Percentiles rank a stretch among this genome's conserved stretches.
Conservation (phyloP, 2,797 vertebrate genomes). For the Crenuchus spilurus region DNA sequence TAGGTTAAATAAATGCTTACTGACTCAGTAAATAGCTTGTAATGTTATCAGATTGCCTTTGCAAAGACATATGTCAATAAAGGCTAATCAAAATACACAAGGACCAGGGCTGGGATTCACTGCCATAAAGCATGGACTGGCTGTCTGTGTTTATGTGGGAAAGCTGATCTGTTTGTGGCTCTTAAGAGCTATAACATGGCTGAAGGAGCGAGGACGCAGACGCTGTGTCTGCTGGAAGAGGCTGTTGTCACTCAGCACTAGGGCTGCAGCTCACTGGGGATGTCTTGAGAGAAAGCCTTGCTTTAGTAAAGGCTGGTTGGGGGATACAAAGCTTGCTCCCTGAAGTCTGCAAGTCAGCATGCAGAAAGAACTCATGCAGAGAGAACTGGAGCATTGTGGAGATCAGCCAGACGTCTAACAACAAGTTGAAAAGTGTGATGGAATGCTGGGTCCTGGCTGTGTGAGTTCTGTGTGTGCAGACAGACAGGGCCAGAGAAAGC, state of each 20-base stretch:
- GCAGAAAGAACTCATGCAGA: background rate
- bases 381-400: background rate
- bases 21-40: too few relatives aligned
- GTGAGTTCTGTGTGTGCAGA: conserved; percentile 2
- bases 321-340: conserved; percentile 7
- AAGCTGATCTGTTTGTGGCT: conserved; percentile 12
- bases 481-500: background rate
- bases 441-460: conserved; percentile 21
- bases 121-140: background rate
- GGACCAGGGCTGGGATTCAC: background rate
- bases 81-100: background rate
- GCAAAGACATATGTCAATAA: too few relatives aligned
- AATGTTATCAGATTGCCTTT: too few relatives aligned
- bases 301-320: conserved; percentile 3
- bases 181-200: conserved; percentile 48
- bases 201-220: conserved; percentile 62
- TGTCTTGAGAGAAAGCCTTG: background rate
- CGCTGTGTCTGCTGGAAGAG: conserved; percentile 58
- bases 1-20: too few relatives aligned
- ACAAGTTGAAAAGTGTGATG: conserved; percentile 1
- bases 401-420: background rate
- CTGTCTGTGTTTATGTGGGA: conserved; percentile 21
- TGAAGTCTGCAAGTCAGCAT: conserved; percentile 1
- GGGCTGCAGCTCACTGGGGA: conserved; percentile 16
- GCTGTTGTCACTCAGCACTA: conserved; percentile 62